Conservation (phyloP, 2,888 invertebrate genomes). For the Drosophila acutilabella region DNA sequence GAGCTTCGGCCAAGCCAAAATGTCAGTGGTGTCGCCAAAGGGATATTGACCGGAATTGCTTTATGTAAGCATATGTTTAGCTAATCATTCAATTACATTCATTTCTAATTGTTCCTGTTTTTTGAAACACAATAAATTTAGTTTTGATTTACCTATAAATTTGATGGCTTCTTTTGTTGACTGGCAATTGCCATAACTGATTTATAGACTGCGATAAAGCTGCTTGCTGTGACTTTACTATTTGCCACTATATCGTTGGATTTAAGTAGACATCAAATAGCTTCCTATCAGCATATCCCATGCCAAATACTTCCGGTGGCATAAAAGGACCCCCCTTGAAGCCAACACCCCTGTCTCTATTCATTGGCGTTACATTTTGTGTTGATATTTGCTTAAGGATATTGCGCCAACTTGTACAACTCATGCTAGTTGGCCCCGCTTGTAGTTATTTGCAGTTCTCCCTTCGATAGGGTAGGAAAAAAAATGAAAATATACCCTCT, state of each 20-base stretch:
- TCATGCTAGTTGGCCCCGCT: conserved; percentile 38
- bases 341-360: conserved; percentile 24
- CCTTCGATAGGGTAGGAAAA: conserved; percentile 1
- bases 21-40: conserved; percentile 35
- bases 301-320: conserved; percentile 27
- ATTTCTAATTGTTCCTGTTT: not conserved
- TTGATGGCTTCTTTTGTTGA: not conserved
- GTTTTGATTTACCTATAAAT: not conserved
- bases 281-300: conserved; percentile 20
- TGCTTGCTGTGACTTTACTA: conserved; percentile 3
- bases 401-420: conserved; percentile 64
- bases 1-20: conserved; percentile 43
- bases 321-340: conserved; percentile 16
- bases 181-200: not conserved
- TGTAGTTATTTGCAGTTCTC: conserved; percentile 53
- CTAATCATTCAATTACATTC: not conserved
- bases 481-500: conserved; percentile 22
- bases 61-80: not conserved
- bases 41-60: conserved; percentile 9
- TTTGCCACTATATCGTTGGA: not conserved
- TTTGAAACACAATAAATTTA: not conserved
- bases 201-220: conserved; percentile 8
- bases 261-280: conserved; percentile 10
- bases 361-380: conserved; percentile 33
- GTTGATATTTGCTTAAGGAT: conserved; percentile 75